Evolutionary conservation across 2,113 vertebrate genomes (phyloP).

Genomic region (Rhombomys opimus): DNA sequence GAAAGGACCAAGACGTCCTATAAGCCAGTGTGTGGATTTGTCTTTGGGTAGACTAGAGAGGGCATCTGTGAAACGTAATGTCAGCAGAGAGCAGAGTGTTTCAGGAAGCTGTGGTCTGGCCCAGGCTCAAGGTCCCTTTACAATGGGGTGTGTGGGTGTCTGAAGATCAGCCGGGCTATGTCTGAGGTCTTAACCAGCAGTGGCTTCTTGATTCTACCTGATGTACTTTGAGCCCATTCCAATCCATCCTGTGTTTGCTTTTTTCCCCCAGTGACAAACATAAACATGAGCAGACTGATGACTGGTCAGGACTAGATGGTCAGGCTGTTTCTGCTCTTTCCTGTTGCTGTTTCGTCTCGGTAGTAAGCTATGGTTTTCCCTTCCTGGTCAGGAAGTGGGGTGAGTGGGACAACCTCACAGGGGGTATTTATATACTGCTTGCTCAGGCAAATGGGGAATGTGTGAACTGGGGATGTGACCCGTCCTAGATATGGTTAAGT

Average conservation of each 20-base stretch:
- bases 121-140: not conserved
- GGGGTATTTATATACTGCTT: not conserved
- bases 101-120: not conserved
- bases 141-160: not conserved
- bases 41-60: not conserved
- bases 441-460: not conserved
- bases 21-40: not conserved
- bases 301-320: not conserved
- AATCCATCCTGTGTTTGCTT: not conserved
- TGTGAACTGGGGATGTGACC: not conserved
- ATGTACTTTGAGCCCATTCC: not conserved
- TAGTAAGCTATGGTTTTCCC: not conserved
- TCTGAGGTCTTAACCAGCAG: not conserved
- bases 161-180: not conserved
- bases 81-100: not conserved
- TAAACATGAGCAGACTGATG: not conserved
- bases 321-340: not conserved
- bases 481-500: not conserved
- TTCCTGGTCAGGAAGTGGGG: not conserved
- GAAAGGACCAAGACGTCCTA: not conserved
- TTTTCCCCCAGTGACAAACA: not conserved
- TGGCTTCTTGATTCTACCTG: not conserved
- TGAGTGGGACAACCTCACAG: not conserved
- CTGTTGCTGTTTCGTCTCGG: not conserved
- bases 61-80: not conserved